Conservation (phyloP, 2,888 invertebrate genomes). For the Acheta domesticus region DNA sequence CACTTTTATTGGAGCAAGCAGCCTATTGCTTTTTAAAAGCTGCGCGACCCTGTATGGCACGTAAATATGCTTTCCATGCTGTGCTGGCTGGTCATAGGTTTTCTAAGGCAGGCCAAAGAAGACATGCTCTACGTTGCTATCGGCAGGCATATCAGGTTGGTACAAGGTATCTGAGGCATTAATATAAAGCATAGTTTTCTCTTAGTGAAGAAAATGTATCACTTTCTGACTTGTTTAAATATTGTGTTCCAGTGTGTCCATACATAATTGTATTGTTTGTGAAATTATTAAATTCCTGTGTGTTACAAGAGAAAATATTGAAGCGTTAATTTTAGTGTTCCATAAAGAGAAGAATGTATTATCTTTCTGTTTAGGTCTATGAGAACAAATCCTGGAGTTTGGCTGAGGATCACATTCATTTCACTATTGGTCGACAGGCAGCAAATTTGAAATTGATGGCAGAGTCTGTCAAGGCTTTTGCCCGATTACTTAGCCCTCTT, state of each 20-base stretch:
- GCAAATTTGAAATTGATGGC: slow-evolving; percentile 70
- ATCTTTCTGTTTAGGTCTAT: slow-evolving; percentile 58
- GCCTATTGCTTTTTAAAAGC: slow-evolving; percentile 81
- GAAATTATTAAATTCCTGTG: background rate
- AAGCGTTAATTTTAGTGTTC: no score
- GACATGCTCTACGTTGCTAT: slow-evolving; percentile 88
- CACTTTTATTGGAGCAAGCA: slow-evolving; percentile 90
- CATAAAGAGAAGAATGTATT: no score
- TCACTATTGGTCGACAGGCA: slow-evolving; percentile 87
- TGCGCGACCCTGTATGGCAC: slow-evolving; percentile 67
- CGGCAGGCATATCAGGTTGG: slow-evolving; percentile 82
- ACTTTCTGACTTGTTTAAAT: no score
- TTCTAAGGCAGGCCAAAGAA: slow-evolving; percentile 87
- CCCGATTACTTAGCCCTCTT: slow-evolving; percentile 68
- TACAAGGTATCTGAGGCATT: background rate
- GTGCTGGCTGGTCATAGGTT: slow-evolving; percentile 94
- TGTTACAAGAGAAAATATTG: no score
- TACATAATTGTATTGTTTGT: slow-evolving; percentile 20
- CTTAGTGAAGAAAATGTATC: no score
- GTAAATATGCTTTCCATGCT: slow-evolving; percentile 95
- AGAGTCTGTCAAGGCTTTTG: slow-evolving; percentile 71
- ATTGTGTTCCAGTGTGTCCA: no score
- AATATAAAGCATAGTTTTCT: no score
- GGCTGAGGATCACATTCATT: slow-evolving; percentile 93
- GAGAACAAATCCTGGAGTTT: slow-evolving; percentile 80